phyloP scores from a whole-genome alignment of 2,888 invertebrate species.

The Aplocera efformata region DNA sequence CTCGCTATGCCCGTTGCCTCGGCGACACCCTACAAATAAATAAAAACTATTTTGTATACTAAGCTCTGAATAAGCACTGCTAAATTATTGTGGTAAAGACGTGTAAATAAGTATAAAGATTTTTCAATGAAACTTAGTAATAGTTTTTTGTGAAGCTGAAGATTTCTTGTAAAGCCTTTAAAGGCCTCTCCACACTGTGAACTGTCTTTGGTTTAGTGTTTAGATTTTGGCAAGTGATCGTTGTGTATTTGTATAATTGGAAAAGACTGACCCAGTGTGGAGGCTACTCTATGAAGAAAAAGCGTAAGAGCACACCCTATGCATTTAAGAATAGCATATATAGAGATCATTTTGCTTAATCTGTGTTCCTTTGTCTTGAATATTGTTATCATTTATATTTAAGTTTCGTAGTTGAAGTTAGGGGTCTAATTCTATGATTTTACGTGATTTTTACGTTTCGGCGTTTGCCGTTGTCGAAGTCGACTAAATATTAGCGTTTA shows the following conservation, averaged over 20 bases:
- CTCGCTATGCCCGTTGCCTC: too few species aligned
- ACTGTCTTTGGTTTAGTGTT: conserved; percentile 24
- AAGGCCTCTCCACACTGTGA: conserved; percentile 21
- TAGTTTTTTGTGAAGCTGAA: neutral
- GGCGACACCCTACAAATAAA: neutral
- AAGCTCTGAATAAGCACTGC: conserved; percentile 18
- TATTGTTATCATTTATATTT: neutral
- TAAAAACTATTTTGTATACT: conserved; percentile 3
- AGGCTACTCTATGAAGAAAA: conserved; percentile 13
- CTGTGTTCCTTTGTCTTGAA: conserved; percentile 5
- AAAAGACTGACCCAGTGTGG: conserved; percentile 21
- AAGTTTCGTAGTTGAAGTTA: neutral
- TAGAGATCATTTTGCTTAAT: conserved; percentile 3
- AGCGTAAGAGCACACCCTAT: conserved; percentile 9
- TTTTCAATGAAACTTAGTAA: neutral
- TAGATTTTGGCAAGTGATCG: conserved; percentile 14
- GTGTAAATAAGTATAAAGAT: conserved; percentile 14
- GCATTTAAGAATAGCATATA: conserved; percentile 20
- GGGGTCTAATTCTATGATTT: too few species aligned
- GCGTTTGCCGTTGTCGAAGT: too few species aligned
- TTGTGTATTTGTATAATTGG: conserved; percentile 13
- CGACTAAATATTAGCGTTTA: too few species aligned
- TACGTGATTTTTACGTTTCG: too few species aligned
- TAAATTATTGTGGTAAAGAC: conserved; percentile 5
- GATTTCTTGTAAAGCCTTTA: conserved; percentile 2